Base-by-base conservation (phyloP, 2,888 invertebrate genomes). In the Drosophila pseudotakahashii region DNA sequence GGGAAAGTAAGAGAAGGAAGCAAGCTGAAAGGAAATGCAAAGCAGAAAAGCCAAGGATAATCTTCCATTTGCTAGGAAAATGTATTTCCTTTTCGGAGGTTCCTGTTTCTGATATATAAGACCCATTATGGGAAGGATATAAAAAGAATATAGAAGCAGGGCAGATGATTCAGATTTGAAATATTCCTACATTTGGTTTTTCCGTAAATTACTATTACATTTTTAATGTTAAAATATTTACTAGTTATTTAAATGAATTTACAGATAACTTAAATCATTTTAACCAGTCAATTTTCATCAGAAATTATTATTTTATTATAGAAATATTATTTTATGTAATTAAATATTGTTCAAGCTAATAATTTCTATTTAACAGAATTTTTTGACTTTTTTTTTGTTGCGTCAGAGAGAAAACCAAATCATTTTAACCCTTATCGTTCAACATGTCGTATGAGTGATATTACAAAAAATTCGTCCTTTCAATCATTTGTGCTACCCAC, bases 31-130 rank as follows among this genome's bases (percentile, higher is more conserved):
- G 37, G 45, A 36, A 54, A 47, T 52, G 52, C 44, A 60, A 61
- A 53, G 37, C 44, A 37, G 53, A 53, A 61, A 53, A 53, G 44
- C 44, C 36, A n/a, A 10, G 53, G 44, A 53, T 47, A 45, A 45
- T 61, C 44, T 30, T 37, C 61, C 44, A 61, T 53, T 60, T 52
- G 60, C 44, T 13, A 30, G 13, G 10, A 36, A 59, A 52, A 51
- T 36, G 44, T 36, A 16, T 52, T 42, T 48, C 3, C n/a, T 19
- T 19, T 32, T 19, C 42, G 32, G 32, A n/a, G 54, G 14, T 34
- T 44, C 34, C 36, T 9, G 23, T 55, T 23, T 45, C 14, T 36
- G 19, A 23, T 13, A 42, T 14, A 32, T 13, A n/a, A n/a, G 26
- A 9, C n/a, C n/a, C 9, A 7, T 34, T 6, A 16, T 7, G 7